Evolutionary conservation across 1,140 invertebrate genomes (phyloP).

Genomic region (Microplitis mediator): DNA sequence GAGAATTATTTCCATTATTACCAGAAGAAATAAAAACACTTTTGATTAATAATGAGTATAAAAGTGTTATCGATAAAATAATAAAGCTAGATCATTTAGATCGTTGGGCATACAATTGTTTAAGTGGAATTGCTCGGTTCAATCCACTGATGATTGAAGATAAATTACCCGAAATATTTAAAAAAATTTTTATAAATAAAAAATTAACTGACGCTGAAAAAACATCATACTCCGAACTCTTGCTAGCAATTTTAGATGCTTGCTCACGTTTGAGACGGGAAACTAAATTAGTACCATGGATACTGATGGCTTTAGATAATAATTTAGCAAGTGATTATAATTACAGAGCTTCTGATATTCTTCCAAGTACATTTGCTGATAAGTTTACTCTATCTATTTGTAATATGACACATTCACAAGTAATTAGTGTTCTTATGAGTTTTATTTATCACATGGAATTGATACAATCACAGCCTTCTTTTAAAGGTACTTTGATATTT

Average conservation of each 20-base stretch:
- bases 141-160: constrained; percentile 53
- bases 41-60: too few species aligned
- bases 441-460: constrained; percentile 37
- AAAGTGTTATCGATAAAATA: background rate
- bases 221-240: constrained; percentile 36
- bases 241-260: constrained; percentile 34
- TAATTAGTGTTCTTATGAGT: constrained; percentile 33
- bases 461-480: constrained; percentile 10
- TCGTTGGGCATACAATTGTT: constrained; percentile 32
- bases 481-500: constrained; percentile 19
- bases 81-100: background rate
- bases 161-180: constrained; percentile 40
- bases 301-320: constrained; percentile 33
- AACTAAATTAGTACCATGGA: constrained; percentile 39
- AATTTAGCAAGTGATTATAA: background rate
- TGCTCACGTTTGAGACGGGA: constrained; percentile 35
- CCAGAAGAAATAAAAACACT: too few species aligned
- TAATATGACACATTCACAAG: constrained; percentile 31
- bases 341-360: constrained; percentile 16
- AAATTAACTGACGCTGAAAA: constrained; percentile 21
- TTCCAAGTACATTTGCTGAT: constrained; percentile 26
- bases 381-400: constrained; percentile 32
- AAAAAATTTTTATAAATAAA: constrained; percentile 40
- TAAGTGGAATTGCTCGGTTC: constrained; percentile 41
- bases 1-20: too few species aligned